Base-by-base conservation (phyloP, 2,888 invertebrate species). In the Octonoba sinensis region DNA sequence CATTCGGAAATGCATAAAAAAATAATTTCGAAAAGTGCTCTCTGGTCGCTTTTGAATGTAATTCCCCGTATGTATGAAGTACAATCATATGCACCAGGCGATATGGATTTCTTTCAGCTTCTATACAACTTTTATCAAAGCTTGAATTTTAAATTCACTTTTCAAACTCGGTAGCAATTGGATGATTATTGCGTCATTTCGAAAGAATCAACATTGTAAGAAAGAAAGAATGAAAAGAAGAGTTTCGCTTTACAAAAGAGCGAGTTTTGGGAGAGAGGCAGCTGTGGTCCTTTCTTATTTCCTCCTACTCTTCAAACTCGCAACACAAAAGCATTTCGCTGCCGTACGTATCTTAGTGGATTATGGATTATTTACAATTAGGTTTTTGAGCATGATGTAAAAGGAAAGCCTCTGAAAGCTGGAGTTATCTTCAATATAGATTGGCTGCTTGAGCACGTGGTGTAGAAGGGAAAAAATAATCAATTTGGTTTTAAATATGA, bases 291-390 rank as follows among this genome's bases (percentile, higher is more conserved):
- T 67, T 51, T 36, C 36, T 36, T 51, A 49, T 56, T 36, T 11
- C 27, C 22, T 22, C 36, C 22, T 36, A 46, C 44, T 70, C 47
- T 36, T 15, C 44, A 36, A 47, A 27, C 27, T n/a, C 36, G n/a
- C 56, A 36, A 44, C 57, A 77, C 69, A 77, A 77, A 70, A 70
- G 69, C n/a, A 16, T 70, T 62, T 27, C n/a, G 22, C 64, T 69
- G 70, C 69, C 60, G 51, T 75, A 77, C 62, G 76, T 27, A 77
- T 75, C 67, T 75, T 62, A 70, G 54, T 69, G 70, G 69, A 77
- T 77, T 70, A 77, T 77, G 56, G 76, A 77, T 77, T 64, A 70
- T 62, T 77, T 70, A 77, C 76, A 70, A 77, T 77, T 77, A 77
- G 69, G 76, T 70, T 70, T 59, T 36, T 36, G 36, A 36, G 36